phyloP scores from a whole-genome alignment of 1,140 invertebrate genomes.

The Drosophila ficusphila region DNA sequence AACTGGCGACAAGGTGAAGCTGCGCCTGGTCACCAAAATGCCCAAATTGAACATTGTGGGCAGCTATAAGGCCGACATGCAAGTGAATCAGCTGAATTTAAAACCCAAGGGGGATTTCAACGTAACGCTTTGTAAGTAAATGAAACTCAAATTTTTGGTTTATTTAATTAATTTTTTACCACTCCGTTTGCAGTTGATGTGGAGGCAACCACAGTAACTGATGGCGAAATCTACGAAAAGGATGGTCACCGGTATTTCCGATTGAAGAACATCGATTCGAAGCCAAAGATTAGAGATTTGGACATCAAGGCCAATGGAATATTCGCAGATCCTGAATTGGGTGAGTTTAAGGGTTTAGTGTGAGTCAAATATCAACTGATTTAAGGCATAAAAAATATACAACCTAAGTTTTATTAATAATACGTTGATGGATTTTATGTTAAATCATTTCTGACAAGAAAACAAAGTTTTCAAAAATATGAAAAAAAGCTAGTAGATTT shows the following conservation, averaged over 20 bases:
- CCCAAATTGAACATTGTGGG: slow-evolving; percentile 68
- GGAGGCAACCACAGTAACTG: slow-evolving; percentile 39
- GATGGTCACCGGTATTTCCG: slow-evolving; percentile 62
- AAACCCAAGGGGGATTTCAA: slow-evolving; percentile 80
- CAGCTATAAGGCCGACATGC: slow-evolving; percentile 76
- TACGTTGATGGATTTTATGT: no score
- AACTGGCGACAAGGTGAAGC: slow-evolving; percentile 49
- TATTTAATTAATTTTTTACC: background rate
- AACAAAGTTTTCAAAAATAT: no score
- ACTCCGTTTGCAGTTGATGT: slow-evolving; percentile 57
- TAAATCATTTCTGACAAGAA: no score
- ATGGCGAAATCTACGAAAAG: slow-evolving; percentile 62
- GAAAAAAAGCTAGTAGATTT: no score
- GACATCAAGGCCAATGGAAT: slow-evolving; percentile 74
- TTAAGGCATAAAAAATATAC: no score
- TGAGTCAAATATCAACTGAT: no score
- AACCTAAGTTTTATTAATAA: no score
- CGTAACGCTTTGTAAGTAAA: slow-evolving; percentile 68
- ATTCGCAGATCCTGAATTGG: slow-evolving; percentile 77
- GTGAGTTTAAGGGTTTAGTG: slow-evolving; percentile 38
- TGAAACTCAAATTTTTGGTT: background rate
- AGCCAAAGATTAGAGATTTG: slow-evolving; percentile 67
- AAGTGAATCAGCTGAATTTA: slow-evolving; percentile 68
- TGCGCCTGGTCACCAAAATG: slow-evolving; percentile 30
- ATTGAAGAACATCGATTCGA: slow-evolving; percentile 52